Percentiles rank a stretch among this genome's conserved stretches.
phyloP scores from a whole-genome alignment of 2,113 vertebrate species.

The Salminus brasiliensis region DNA sequence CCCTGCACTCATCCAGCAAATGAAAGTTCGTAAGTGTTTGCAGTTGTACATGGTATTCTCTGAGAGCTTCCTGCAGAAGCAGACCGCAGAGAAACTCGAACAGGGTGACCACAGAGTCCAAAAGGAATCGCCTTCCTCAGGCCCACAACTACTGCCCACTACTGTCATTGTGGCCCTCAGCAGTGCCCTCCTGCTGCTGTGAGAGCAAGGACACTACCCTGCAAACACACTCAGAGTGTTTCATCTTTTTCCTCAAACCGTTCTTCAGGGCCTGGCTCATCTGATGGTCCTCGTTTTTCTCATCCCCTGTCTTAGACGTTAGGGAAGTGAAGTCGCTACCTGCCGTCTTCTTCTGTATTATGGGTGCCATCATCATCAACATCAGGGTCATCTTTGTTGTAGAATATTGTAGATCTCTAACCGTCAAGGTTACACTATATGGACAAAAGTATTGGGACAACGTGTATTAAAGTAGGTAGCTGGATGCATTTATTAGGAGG shows the following conservation, averaged over 20 bases:
- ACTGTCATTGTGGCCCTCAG: slow-evolving; percentile 19
- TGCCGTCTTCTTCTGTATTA: too few relatives aligned
- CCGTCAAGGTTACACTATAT: too few relatives aligned
- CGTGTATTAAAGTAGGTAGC: too few relatives aligned
- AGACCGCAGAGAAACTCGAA: slow-evolving; percentile 35
- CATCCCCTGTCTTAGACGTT: too few relatives aligned
- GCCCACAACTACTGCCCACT: slow-evolving; percentile 36
- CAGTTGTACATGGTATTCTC: slow-evolving; percentile 67
- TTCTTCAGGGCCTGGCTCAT: background rate
- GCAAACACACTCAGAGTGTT: too few relatives aligned
- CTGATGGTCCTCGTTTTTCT: too few relatives aligned
- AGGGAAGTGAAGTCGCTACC: too few relatives aligned
- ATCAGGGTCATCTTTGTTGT: too few relatives aligned
- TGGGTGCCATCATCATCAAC: too few relatives aligned
- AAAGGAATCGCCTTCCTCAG: background rate
- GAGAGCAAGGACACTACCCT: background rate
- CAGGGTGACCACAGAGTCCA: background rate
- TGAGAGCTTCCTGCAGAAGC: slow-evolving; percentile 60
- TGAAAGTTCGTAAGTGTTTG: slow-evolving; percentile 67
- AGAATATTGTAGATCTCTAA: too few relatives aligned
- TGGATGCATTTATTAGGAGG: too few relatives aligned
- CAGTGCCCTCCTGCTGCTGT: background rate
- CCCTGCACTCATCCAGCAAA: slow-evolving; percentile 70
- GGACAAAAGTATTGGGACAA: too few relatives aligned
- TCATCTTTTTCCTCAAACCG: background rate